A percentile compares a stretch with the other conserved stretches of the same genome.
phyloP scores from a whole-genome alignment of 2,113 vertebrate genomes.

The Toxotes jaculatrix region DNA sequence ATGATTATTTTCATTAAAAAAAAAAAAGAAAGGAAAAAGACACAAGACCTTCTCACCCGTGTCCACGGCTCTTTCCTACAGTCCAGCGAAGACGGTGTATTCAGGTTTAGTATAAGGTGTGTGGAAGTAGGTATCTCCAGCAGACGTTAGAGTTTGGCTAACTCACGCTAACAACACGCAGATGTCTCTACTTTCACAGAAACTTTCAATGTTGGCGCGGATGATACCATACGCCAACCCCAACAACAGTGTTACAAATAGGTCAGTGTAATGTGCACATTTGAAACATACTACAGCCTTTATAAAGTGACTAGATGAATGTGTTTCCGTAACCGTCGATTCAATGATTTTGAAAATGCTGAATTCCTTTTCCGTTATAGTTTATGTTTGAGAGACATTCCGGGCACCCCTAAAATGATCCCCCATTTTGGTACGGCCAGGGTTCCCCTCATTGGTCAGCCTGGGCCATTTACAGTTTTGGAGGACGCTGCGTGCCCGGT shows the following conservation, averaged over 20 bases:
- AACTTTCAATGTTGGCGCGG: constrained; percentile 72
- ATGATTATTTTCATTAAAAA: background rate
- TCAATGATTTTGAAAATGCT: background rate
- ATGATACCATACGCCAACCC: constrained; percentile 30
- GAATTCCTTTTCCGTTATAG: background rate
- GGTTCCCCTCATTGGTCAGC: constrained; percentile 55
- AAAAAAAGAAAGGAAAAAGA: background rate
- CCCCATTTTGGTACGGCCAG: constrained; percentile 57
- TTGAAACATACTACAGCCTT: background rate
- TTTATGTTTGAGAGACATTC: background rate
- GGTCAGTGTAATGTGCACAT: no score
- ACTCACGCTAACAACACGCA: background rate
- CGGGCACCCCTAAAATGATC: constrained; percentile 19
- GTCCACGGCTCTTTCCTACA: background rate
- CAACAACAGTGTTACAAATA: no score
- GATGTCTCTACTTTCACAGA: constrained; percentile 39
- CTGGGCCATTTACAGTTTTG: constrained; percentile 37
- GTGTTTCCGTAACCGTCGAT: rapidly evolving
- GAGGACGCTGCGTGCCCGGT: constrained; percentile 53
- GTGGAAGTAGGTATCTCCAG: background rate
- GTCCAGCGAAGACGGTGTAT: background rate
- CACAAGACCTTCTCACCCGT: background rate
- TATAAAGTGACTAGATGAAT: rapidly evolving
- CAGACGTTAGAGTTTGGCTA: background rate
- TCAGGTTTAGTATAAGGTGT: no score